phyloP scores from a whole-genome alignment of 30 jellyfish, hydroid and myxozoan genomes.

The Aurelia aurita complex sp. Pacific region DNA sequence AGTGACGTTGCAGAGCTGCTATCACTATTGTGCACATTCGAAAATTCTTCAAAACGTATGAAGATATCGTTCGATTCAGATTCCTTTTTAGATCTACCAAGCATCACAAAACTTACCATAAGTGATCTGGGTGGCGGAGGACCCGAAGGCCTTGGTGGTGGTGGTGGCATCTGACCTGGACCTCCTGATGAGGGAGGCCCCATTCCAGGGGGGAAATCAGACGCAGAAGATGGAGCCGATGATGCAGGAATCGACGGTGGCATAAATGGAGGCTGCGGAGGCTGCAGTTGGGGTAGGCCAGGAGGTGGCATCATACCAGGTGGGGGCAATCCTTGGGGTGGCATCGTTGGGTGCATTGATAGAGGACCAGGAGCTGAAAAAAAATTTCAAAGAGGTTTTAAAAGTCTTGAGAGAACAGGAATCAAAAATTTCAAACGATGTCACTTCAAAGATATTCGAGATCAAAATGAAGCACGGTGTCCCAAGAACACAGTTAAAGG shows the following conservation, averaged over 20 bases:
- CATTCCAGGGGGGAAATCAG: constrained; percentile 22
- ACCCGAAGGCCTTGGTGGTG: constrained; percentile 41
- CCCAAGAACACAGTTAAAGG: too few species aligned
- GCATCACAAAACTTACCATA: constrained; percentile 16
- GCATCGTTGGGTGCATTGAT: constrained; percentile 52
- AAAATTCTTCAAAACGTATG: too few species aligned
- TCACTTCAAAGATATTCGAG: too few species aligned
- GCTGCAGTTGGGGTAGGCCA: constrained; percentile 69
- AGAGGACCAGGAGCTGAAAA: constrained; percentile 25
- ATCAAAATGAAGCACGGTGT: too few species aligned
- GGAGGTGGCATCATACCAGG: constrained; percentile 90
- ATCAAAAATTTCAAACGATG: too few species aligned
- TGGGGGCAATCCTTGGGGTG: constrained; percentile 70
- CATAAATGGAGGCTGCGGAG: constrained; percentile 55
- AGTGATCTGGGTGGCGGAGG: constrained; percentile 66
- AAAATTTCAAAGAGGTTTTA: background rate
- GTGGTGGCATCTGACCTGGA: constrained; percentile 45
- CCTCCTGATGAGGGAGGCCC: constrained; percentile 40
- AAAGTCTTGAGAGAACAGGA: too few species aligned
- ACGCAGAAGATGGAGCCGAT: constrained; percentile 13
- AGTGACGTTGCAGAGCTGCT: too few species aligned
- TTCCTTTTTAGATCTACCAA: too few species aligned
- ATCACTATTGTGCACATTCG: too few species aligned
- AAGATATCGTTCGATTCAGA: too few species aligned
- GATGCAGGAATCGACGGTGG: constrained; percentile 70